Evolutionary conservation across 2,888 invertebrate species (phyloP).

Genomic region (Volucella inanis): DNA sequence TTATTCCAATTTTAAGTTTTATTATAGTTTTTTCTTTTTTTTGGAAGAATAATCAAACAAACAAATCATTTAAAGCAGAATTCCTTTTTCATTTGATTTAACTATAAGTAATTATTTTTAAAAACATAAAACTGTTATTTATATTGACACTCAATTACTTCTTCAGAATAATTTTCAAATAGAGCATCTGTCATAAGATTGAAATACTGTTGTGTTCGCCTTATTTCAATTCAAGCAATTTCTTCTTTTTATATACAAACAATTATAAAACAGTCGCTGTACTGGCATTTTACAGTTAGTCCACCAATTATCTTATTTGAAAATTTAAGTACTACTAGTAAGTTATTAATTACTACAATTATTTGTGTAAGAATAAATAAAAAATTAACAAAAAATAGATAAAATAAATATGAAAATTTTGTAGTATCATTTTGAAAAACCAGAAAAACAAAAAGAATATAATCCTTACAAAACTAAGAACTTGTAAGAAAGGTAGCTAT

Average conservation of each 20-base stretch:
- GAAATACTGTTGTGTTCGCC: slow-evolving; percentile 20
- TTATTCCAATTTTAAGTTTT: slow-evolving; percentile 47
- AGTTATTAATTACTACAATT: slow-evolving; percentile 68
- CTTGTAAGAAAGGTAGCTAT: not conserved
- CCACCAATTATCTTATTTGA: slow-evolving; percentile 67
- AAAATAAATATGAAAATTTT: slow-evolving; percentile 51
- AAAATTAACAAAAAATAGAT: slow-evolving; percentile 50
- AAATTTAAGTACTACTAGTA: slow-evolving; percentile 68
- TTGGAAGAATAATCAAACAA: slow-evolving; percentile 18
- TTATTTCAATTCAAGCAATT: slow-evolving; percentile 33
- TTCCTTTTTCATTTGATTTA: slow-evolving; percentile 45
- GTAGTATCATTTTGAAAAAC: slow-evolving; percentile 55
- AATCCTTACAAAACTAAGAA: not conserved
- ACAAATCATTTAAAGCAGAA: slow-evolving; percentile 44
- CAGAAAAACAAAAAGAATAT: not conserved
- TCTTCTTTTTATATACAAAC: slow-evolving; percentile 23
- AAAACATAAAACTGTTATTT: slow-evolving; percentile 32
- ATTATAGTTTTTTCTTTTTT: slow-evolving; percentile 23
- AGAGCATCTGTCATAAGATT: slow-evolving; percentile 52
- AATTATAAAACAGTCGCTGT: slow-evolving; percentile 44
- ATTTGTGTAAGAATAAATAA: slow-evolving; percentile 69
- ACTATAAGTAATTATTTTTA: slow-evolving; percentile 42
- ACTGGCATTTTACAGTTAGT: slow-evolving; percentile 65
- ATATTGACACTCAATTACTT: slow-evolving; percentile 39
- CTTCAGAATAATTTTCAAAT: slow-evolving; percentile 28